A percentile compares a stretch with the other conserved stretches of the same genome.
phyloP scores from a whole-genome alignment of 2,888 invertebrate species.

The Rhopalosiphum nymphaeae region DNA sequence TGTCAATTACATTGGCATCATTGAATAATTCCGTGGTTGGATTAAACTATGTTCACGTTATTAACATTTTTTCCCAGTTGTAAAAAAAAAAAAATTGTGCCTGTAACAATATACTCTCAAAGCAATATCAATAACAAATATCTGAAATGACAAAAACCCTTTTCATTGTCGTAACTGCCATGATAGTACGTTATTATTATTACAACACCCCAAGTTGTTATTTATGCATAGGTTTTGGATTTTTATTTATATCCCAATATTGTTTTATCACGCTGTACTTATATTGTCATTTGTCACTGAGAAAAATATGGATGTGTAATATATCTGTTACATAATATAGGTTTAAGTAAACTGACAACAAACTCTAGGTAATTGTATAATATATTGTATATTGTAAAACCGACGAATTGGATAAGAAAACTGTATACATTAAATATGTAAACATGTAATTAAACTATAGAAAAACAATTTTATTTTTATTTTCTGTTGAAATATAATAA shows the following conservation, averaged over 20 bases:
- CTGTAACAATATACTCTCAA: neutral
- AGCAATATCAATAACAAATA: conserved; percentile 1
- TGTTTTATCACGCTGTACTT: neutral
- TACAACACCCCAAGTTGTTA: conserved; percentile 18
- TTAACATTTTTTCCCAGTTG: neutral
- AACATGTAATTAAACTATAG: neutral
- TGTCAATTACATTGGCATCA: conserved; percentile 7
- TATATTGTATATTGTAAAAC: neutral
- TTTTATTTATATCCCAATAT: neutral
- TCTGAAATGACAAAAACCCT: conserved; percentile 39
- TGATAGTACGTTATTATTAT: neutral
- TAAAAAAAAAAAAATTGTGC: neutral
- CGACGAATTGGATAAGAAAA: neutral
- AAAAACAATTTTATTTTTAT: neutral
- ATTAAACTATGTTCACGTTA: conserved; percentile 14
- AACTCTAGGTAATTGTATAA: neutral
- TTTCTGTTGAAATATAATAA: neutral
- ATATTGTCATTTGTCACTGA: neutral
- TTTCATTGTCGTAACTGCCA: conserved; percentile 3
- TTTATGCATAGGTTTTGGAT: conserved; percentile 21
- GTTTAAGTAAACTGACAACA: neutral
- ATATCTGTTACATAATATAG: neutral
- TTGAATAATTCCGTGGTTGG: conserved; percentile 9
- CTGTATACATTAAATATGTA: neutral
- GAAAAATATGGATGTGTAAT: neutral